phyloP scores from a whole-genome alignment of 2,797 vertebrate genomes.

The Falco rusticolus region DNA sequence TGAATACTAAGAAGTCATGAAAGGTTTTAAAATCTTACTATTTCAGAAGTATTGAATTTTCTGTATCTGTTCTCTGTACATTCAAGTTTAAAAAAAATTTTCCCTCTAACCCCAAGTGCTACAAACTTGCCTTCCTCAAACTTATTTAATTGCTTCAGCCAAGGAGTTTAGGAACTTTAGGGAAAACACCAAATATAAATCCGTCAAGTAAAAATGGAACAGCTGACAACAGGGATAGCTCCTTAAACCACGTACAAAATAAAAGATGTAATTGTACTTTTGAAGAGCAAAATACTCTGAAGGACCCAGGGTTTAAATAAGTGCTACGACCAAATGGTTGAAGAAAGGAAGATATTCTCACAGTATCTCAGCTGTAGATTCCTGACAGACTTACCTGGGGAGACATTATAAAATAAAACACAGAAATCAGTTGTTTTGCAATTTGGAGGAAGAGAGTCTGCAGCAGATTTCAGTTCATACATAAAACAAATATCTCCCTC shows the following conservation, averaged over 20 bases:
- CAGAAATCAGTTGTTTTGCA: background rate
- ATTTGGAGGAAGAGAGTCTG: background rate
- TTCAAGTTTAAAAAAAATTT: background rate
- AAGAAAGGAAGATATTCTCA: conserved; percentile 22
- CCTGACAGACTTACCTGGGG: background rate
- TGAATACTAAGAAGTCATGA: background rate
- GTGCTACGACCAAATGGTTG: background rate
- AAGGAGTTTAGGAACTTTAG: background rate
- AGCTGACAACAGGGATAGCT: conserved; percentile 12
- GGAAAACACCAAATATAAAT: background rate
- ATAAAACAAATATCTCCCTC: background rate
- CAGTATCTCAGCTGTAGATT: background rate
- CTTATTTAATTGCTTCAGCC: background rate
- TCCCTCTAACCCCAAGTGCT: background rate
- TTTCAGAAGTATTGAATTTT: background rate
- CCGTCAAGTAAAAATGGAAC: background rate
- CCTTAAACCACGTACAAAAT: background rate
- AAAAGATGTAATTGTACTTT: background rate
- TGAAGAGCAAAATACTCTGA: conserved; percentile 28
- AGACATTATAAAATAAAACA: conserved; percentile 10
- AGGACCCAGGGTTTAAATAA: conserved; percentile 5
- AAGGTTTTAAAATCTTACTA: background rate
- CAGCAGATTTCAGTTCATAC: background rate
- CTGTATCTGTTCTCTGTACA: background rate
- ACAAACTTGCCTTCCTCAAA: background rate